A percentile compares a stretch with the other conserved stretches of the same genome.
These are phyloP conservation scores for Marmota monax DNA, from an alignment of 2,113 vertebrate genomes.

Conservation along the genomic window DNA sequence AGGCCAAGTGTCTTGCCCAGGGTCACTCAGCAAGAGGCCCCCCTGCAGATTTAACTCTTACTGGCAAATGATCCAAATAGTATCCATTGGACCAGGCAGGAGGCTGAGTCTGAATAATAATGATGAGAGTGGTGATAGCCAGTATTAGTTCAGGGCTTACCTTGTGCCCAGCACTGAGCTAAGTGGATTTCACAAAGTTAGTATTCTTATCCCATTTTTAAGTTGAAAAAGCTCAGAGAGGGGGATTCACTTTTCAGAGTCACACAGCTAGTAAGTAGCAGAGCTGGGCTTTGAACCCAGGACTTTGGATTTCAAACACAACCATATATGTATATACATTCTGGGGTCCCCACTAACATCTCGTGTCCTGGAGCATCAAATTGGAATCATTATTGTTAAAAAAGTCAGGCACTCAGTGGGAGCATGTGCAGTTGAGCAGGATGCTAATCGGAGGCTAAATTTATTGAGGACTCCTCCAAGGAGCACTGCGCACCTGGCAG, in stretches of 20 bases:
- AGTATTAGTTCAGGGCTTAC: background rate
- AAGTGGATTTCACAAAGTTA: background rate
- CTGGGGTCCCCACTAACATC: background rate
- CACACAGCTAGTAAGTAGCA: background rate
- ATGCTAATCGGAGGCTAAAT: background rate
- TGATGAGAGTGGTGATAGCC: background rate
- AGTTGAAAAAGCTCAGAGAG: background rate
- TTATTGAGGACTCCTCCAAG: background rate
- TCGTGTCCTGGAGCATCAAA: background rate
- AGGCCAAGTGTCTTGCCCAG: background rate
- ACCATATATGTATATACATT: background rate
- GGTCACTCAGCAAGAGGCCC: background rate
- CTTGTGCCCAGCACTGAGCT: background rate
- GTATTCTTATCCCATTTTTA: background rate
- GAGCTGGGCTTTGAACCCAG: constrained; percentile 29
- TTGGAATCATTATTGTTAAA: background rate
- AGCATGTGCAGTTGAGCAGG: background rate
- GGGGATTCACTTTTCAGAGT: background rate
- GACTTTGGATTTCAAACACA: constrained; percentile 1
- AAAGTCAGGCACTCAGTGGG: background rate
- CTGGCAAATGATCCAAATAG: background rate
- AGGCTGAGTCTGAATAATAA: background rate
- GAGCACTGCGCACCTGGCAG: background rate
- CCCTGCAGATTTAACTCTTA: background rate
- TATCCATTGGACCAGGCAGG: background rate